Evolutionary conservation across 2,113 vertebrate genomes (phyloP).

Genomic region (Agelaius phoeniceus): DNA sequence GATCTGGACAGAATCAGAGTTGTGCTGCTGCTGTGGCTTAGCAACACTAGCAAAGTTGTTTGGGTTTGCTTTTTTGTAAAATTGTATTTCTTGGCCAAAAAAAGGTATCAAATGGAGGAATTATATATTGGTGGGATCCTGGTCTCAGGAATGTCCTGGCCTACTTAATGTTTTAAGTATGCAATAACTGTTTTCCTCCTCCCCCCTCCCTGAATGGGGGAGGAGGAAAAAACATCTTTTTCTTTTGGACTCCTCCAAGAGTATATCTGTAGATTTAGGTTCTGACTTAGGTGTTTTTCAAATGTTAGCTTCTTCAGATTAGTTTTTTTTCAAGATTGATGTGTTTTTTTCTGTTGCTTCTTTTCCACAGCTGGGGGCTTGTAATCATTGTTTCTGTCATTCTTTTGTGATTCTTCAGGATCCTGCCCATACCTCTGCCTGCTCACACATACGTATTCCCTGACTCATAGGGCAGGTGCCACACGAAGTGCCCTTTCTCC

Average conservation of each 20-base stretch:
- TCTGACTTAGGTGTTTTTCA: neutral
- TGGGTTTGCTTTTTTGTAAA: neutral
- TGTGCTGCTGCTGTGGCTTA: neutral
- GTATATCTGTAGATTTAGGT: neutral
- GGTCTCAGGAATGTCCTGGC: neutral
- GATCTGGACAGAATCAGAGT: neutral
- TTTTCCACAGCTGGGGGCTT: neutral
- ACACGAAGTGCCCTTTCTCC: conserved; percentile 9
- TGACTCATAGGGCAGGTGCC: neutral
- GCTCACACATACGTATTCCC: neutral
- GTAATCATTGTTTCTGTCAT: neutral
- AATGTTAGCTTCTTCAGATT: neutral
- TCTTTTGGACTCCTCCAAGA: neutral
- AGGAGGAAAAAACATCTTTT: neutral
- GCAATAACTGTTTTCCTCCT: neutral
- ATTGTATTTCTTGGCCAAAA: neutral
- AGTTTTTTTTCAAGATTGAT: neutral
- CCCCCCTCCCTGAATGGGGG: rapidly evolving
- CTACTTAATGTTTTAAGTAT: neutral
- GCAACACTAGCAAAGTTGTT: neutral
- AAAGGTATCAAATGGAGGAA: neutral
- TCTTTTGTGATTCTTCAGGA: neutral
- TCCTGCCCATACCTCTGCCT: neutral
- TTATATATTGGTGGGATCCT: neutral
- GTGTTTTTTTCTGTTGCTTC: neutral